Base-by-base conservation (phyloP, 2,888 invertebrate species). In the Campoletis raptor region DNA sequence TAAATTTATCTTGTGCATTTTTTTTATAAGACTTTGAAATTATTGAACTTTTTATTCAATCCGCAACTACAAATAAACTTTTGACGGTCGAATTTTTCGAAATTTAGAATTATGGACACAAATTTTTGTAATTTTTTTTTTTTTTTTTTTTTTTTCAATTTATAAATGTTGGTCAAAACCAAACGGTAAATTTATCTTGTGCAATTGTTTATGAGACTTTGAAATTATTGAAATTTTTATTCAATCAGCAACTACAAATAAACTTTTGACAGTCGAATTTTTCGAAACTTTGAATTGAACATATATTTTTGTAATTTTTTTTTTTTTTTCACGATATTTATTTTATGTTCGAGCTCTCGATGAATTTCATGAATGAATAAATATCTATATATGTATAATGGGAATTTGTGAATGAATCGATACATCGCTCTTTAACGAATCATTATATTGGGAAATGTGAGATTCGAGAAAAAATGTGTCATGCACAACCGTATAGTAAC, bases 401-500 rank as follows among this genome's bases (percentile, higher is more conserved):
- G 8, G 21, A 30, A 30, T 30, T 30, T 30, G 30, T 36, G 72
- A 72, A 72, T 52, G 72, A n/a, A 24, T 30, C 36, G 36, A 72
- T n/a, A 18, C 72, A 72, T 45, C 24, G 8, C 15, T 30, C 52
- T 36, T 9, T 7, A 4, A 18, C 30, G 0, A 52, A 37, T 30
- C 30, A 30, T 30, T 30, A 30, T 9, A 37, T 78, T 67, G 45
- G 12, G 66, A 37, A 78, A 78, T 67, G 36, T 0, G 7, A 67
- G 48, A 67, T 37, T 67, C 66, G 77, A 78, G 15, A 67, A 12
- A 30, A 30, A 67, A 10, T 64, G n/a, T 48, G 37, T 64, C 12
- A 67, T 21, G 67, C 67, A 78, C 30, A 40, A 40, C n/a, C 6
- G 45, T n/a, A 5, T 37, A 36, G 48, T 24, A n/a, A 67, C 15